Base-by-base conservation (phyloP, 2,888 invertebrate species). In the Xanthorhoe designata region DNA sequence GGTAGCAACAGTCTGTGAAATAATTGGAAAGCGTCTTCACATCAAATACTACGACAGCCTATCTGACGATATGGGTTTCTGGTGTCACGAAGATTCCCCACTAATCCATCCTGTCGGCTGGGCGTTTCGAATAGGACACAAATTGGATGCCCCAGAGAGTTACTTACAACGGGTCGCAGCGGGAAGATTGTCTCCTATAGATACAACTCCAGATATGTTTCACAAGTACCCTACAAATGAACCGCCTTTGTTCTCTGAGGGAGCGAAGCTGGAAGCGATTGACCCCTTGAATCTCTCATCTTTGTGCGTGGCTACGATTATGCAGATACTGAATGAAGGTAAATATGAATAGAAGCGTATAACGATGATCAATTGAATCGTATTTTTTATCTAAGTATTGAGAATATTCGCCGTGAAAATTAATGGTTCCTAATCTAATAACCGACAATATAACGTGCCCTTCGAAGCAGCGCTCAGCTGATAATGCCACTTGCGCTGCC, bases 31-130 rank as follows among this genome's bases (percentile, higher is more conserved):
- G 84, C 94, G 99, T 61, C 94, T 99, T 65, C 97, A 98, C 78
- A 96, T 99, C 1, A 96, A 96, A 78, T 99, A 99, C 89, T 98
- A 97, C 76, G 97, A 98, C 78, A 96, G 97, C 68, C 94, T 96
- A 10, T 94, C 95, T 0, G 96, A 96, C 72, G 97, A 97, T 69
- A 96, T 96, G 75, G 97, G 98, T 3, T 99, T 99, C 87, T 99
- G 99, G 99, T 99, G 98, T 83, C 99, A 99, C 75, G 98, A 98
- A 88, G 97, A 98, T 83, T 98, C 99, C 0, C 97, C 98, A 0
- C 94, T 99, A 10, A 97, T 99, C 72, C 99, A 99, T 88, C 98
- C 98, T 0, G 97, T 98, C 0, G 98, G 99, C n/a, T 99, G 99
- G 99, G 98, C 99, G 0, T 96, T 96, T 63, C 89, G 96, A 64